A percentile compares a stretch with the other conserved stretches of the same genome.
These are phyloP conservation scores for Papilio helenus DNA, from an alignment of 1,140 invertebrate species.

Conservation along the genomic window DNA sequence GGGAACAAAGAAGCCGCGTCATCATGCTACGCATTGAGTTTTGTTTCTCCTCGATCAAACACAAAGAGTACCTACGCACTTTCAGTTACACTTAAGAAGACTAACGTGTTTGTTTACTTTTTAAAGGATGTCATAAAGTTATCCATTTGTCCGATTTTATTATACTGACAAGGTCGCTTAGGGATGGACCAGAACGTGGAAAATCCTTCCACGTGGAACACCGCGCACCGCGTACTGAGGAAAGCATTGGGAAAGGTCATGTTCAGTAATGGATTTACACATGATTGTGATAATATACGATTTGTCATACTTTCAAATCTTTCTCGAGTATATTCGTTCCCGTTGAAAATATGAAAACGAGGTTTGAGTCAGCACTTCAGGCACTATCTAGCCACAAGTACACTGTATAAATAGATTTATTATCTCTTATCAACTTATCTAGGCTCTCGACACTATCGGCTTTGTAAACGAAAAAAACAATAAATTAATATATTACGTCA, in stretches of 20 bases:
- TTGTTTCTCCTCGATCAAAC: neutral
- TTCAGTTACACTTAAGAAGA: neutral
- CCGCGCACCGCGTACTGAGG: no score
- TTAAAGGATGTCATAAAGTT: neutral
- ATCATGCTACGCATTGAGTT: neutral
- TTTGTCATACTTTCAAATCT: no score
- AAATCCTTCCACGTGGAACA: no score
- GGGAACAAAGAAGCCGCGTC: neutral
- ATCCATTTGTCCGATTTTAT: no score
- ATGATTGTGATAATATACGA: no score
- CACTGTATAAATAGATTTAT: constrained; percentile 1
- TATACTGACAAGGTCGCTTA: no score
- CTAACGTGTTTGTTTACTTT: neutral
- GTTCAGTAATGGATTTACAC: no score
- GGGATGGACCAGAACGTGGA: no score
- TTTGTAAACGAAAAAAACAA: neutral
- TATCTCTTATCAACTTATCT: neutral
- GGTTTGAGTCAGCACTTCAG: neutral
- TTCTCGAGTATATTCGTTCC: no score
- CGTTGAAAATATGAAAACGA: neutral
- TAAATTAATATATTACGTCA: neutral
- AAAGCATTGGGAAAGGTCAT: no score
- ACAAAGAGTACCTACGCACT: neutral
- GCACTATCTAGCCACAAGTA: neutral
- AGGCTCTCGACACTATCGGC: neutral